Evolutionary conservation across 2,888 invertebrate species (phyloP).

Genomic region (Beris morrisii): DNA sequence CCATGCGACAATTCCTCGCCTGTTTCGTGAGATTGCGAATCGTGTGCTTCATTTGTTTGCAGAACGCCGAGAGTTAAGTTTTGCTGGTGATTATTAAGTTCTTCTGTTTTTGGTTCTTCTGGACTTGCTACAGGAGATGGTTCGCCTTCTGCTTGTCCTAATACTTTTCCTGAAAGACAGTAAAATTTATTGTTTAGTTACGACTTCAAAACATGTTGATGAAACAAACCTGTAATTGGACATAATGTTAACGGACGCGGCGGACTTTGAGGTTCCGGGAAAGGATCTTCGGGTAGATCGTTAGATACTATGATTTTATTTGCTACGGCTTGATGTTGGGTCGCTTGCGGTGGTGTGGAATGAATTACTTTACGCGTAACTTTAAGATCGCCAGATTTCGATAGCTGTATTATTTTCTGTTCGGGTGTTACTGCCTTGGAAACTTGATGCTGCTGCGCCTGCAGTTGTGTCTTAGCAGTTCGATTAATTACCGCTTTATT

Average conservation of each 20-base stretch:
- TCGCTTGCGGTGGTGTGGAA: conserved; percentile 43
- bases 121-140: conserved; percentile 44
- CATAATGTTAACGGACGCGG: conserved; percentile 72
- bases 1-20: conserved; percentile 3
- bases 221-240: conserved; percentile 62
- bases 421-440: conserved; percentile 49
- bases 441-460: too few relatives aligned
- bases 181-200: conserved; percentile 40
- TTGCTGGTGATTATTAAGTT: not conserved
- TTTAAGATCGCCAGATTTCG: conserved; percentile 59
- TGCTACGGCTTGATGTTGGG: conserved; percentile 38
- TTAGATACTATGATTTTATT: not conserved
- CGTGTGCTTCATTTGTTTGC: conserved; percentile 36
- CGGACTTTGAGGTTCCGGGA: conserved; percentile 68
- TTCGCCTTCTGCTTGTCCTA: conserved; percentile 65
- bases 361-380: conserved; percentile 56
- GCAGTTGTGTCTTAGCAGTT: conserved; percentile 37
- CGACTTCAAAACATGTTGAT: conserved; percentile 34
- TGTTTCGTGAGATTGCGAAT: conserved; percentile 22
- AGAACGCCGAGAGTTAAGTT: conserved; percentile 13
- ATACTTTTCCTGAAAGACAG: conserved; percentile 47
- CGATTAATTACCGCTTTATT: conserved; percentile 8
- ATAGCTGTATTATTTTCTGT: conserved; percentile 57
- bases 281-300: conserved; percentile 57
- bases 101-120: conserved; percentile 3